A percentile compares a stretch with the other conserved stretches of the same genome.
Evolutionary conservation across 2,888 invertebrate genomes (phyloP).

Genomic region (Calliphora vomitoria): DNA sequence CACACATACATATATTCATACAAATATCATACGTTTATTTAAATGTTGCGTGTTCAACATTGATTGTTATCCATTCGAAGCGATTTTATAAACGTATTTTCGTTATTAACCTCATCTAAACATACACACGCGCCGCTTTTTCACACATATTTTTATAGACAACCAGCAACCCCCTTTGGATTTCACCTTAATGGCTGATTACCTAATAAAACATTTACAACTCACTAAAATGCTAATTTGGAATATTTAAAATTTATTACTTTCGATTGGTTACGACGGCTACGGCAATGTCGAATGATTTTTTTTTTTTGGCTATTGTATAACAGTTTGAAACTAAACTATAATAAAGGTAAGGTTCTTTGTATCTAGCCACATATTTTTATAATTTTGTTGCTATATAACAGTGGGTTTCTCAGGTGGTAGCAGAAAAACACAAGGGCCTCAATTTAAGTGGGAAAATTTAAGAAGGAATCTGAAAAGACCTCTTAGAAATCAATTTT

Average conservation of each 20-base stretch:
- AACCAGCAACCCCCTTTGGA: neutral
- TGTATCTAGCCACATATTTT: neutral
- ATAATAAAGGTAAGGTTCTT: neutral
- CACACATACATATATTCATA: neutral
- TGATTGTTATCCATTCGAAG: conserved; percentile 54
- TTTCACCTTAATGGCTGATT: conserved; percentile 47
- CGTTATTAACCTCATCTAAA: neutral
- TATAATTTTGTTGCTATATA: neutral
- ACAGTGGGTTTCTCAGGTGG: too few relatives aligned
- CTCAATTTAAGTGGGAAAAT: too few relatives aligned
- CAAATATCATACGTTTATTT: conserved; percentile 18
- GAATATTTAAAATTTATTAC: conserved; percentile 64
- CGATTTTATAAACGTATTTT: conserved; percentile 53
- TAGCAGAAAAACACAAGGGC: too few relatives aligned
- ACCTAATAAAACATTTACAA: conserved; percentile 60
- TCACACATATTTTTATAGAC: neutral
- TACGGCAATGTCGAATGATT: neutral
- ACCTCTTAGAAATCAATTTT: too few relatives aligned
- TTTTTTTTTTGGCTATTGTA: neutral
- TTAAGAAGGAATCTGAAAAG: too few relatives aligned
- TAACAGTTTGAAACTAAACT: neutral
- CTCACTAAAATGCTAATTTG: conserved; percentile 65
- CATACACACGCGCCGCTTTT: neutral
- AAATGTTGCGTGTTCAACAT: conserved; percentile 63
- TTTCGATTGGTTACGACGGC: conserved; percentile 40